Evolutionary conservation across 2,797 vertebrate genomes (phyloP), one percentile per base, ranked within the genome.

Genomic region (Pangasius larnaudii): DNA sequence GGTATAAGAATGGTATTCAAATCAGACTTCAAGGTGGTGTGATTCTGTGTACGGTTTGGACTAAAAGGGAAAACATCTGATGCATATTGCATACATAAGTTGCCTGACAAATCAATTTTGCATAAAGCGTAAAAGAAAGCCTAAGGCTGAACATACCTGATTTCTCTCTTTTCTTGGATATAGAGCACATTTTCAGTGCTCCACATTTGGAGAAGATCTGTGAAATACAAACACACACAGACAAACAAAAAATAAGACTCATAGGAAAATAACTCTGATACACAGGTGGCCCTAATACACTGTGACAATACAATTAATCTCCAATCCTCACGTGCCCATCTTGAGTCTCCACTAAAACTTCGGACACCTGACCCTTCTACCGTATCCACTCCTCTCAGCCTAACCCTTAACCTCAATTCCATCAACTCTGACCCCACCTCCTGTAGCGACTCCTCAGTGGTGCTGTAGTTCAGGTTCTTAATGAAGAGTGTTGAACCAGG

Each of bases 151-250:
- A 22, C 13, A n/a, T 77, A 99, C 99, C 99, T 90, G 97, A 92
- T 97, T 97, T 99, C 91, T 96, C 96, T 95, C 96, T 98, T 95
- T 99, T 99, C 96, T 94, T 98, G 86, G 98, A 99, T 88, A 99
- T 93, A 0, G 96, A 97, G 92, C 98, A 99, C 91, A 95, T 97
- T 93, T 94, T 97, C 91, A 99, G 92, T 22, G 90, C 92, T 59
- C 98, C 99, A 91, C 93, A 97, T 95, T 96, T 98, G 90, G 96
- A 97, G 92, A 99, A 99, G 0, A 92, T 95, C 99, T 99, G 94
- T 89, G 3, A 6, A 82, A 90, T 0, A 87, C 89, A 89, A 7
- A 83, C 16, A 83, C 4, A 79, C 5, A 65, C 74, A 63, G 1
- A 80, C 18, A 33, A 14, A 56, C 89, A 90, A 0, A 39, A 90